phyloP scores from a whole-genome alignment of 2,797 vertebrate species.

The Falco cherrug region DNA sequence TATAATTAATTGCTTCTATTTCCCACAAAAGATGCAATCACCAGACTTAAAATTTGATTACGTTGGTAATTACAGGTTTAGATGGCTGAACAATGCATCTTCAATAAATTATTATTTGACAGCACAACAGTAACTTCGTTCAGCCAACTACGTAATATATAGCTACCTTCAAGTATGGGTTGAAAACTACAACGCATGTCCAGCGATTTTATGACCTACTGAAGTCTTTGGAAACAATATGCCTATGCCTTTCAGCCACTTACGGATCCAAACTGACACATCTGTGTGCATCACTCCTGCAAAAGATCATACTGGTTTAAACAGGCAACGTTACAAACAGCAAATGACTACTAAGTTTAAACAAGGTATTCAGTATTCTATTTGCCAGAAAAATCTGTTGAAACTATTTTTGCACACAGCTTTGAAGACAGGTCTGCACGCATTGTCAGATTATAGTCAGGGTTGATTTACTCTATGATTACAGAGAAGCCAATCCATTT shows the following conservation, averaged over 20 bases:
- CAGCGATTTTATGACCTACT: neutral
- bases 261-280: neutral
- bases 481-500: neutral
- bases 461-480: neutral
- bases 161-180: neutral
- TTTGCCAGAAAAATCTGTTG: neutral
- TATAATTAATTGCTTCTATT: neutral
- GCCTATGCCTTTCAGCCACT: neutral
- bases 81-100: neutral
- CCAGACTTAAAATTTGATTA: neutral
- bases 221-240: neutral
- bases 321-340: neutral
- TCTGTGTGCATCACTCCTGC: neutral
- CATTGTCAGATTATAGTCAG: neutral
- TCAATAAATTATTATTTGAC: neutral
- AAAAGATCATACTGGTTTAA: neutral
- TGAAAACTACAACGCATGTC: neutral
- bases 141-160: neutral
- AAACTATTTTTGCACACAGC: neutral
- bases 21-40: neutral
- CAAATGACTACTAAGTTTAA: neutral
- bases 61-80: neutral
- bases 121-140: neutral
- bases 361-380: neutral
- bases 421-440: neutral